Base-by-base conservation (phyloP, 2,888 invertebrate species). In the Cataglyphis albicans region DNA sequence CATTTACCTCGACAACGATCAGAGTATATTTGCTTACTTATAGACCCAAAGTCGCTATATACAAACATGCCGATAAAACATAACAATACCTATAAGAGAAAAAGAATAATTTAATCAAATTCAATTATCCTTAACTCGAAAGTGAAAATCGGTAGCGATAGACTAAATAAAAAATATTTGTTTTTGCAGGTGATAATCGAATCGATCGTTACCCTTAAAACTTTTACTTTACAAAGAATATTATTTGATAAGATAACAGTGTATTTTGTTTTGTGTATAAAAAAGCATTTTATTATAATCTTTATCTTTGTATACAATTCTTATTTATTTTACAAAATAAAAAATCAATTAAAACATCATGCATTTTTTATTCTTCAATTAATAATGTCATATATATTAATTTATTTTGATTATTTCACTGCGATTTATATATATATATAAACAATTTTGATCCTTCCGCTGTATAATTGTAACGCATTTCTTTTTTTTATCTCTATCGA, bases 1-100 rank as follows among this genome's bases (percentile, higher is more conserved):
- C 76, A 76, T 65, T 63, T 48, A 67, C 65, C 57, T 29, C 6
- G 55, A 67, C 65, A 67, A 29, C 57, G 32, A 76, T 67, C 41
- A 41, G 57, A 57, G 29, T 29, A 41, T 57, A 76, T 57, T 65
- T 57, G 41, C 55, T 76, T 76, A 65, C 57, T 67, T 67, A 67
- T 67, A 29, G 67, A 76, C 67, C 67, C 67, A 57, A 29, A 5
- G 41, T 41, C 41, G 41, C 67, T 15, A 9, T 21, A 32, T 4
- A 48, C 7, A 32, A 2, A 48, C 7, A 35, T 38, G 52, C 0
- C 1, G 52, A 52, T n/a, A 52, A 55, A 52, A 21, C 48, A 35
- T 15, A 38, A 55, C 35, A 35, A 48, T 57, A 32, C 0, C 6
- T n/a, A n/a, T 64, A 10, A 25, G 4, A 55, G 10, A 32, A 29